Base-by-base conservation (phyloP, 2,888 invertebrate genomes). In the Anorthoa munda region DNA sequence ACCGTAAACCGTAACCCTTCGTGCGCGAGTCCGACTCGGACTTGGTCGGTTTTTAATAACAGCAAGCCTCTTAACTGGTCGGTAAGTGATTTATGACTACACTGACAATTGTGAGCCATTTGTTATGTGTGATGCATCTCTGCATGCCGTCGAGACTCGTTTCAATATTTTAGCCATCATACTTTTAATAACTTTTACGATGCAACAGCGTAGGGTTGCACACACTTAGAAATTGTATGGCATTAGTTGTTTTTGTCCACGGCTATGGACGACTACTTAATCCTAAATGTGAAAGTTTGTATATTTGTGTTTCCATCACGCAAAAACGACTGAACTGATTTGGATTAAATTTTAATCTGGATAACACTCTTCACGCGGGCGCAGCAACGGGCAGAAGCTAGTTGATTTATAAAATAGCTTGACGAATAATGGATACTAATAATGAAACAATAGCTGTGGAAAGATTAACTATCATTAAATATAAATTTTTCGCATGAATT, bases 81-180 rank as follows among this genome's bases (percentile, higher is more conserved):
- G 39, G 39, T 51, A 23, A 70, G 63, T 59, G 21, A 65, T 74
- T 53, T 51, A 66, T 53, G 39, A 68, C n/a, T 21, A 31, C 23
- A 18, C 7, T 2, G 74, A 31, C 31, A 23, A 66, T 45, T 26
- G 51, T 15, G 21, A 15, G 26, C 61, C 21, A 46, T 46, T 39
- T 45, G 78, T 59, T 59, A 17, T 3, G 45, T 21, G 31, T 18
- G 48, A 26, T 48, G 45, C 77, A 18, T 50, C 39, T 9, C 39
- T 15, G 26, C 66, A 15, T 26, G 21, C 12, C 26, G 58, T 53
- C 26, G 46, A 46, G n/a, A 46, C 48, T 51, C 23, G 61, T 68
- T 81, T 55, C 5, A 21, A 64, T 81, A 77, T 66, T 45, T 50
- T 12, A 66, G 46, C 17, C 31, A 55, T 66, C n/a, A 59, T 50